Base-by-base conservation (phyloP, 2,888 invertebrate genomes). In the Tachina grossa region DNA sequence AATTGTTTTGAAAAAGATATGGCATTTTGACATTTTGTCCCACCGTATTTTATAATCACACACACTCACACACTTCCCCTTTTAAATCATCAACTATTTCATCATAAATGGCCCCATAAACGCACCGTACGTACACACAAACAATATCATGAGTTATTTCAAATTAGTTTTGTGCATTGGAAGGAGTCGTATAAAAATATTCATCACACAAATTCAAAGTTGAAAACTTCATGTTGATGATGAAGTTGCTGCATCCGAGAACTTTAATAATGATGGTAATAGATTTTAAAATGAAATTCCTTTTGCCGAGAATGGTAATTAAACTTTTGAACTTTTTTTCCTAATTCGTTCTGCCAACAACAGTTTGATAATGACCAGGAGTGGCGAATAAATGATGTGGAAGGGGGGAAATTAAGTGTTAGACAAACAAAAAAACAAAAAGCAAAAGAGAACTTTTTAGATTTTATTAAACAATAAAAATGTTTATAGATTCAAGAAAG, bases 301-400 rank as follows among this genome's bases (percentile, higher is more conserved):
- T 87, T 31, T 87, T 85, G 81, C 83, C 85, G 61, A 88, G 76
- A 88, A 89, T 89, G 89, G 89, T 90, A 91, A 91, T 91, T 91
- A 91, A 91, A 91, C 89, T 91, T 90, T 90, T 88, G 89, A 89
- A 90, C 91, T 90, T 89, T 83, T 82, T 22, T 53, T 39, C 11
- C 9, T 14, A 51, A 41, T 19, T 59, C 16, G 13, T n/a, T 55
- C 47, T 19, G 4, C 22, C 43, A 66, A 31, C 66, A 80, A 80
- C 65, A 80, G 65, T 74, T 77, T 76, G 8, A 57, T 71, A 82
- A 72, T 51, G 55, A 72, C 11, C 71, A 57, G 71, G 14, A 57
- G n/a, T 47, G 31, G 6, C 31, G 63, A 53, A 57, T 22, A 19
- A 59, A 19, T n/a, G 45, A 16, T 14, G 11, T 1, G 59, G 65